Evolutionary conservation across 1,140 invertebrate species (phyloP).

Genomic region (Zaprionus ornatus): DNA sequence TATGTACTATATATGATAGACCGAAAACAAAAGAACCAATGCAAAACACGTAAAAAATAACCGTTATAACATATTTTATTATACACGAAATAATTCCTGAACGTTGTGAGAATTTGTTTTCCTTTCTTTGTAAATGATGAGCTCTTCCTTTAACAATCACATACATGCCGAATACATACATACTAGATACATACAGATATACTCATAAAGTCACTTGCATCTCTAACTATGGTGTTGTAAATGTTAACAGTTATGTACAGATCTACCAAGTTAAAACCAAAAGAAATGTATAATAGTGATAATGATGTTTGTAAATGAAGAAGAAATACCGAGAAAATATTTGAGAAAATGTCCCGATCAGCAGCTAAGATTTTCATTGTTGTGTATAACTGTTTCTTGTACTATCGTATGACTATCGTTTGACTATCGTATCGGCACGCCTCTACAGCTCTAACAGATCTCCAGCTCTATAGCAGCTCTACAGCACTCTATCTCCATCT

Average conservation of each 20-base stretch:
- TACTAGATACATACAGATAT: constrained; percentile 4
- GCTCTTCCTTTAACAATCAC: constrained; percentile 11
- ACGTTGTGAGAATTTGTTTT: constrained; percentile 54
- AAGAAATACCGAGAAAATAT: constrained; percentile 42
- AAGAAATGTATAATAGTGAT: background rate
- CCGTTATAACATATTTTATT: constrained; percentile 41
- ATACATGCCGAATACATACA: constrained; percentile 26
- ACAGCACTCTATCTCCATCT: constrained; percentile 41
- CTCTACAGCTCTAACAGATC: constrained; percentile 1
- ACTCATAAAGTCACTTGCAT: constrained; percentile 44
- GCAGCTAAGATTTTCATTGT: background rate
- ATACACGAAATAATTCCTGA: constrained; percentile 50
- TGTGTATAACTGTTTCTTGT: constrained; percentile 13
- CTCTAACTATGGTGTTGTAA: constrained; percentile 68
- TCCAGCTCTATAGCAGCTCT: background rate
- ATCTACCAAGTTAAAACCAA: constrained; percentile 18
- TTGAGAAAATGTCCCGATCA: constrained; percentile 31
- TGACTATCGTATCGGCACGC: constrained; percentile 8
- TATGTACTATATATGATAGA: constrained; percentile 56
- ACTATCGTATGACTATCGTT: background rate
- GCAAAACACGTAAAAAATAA: constrained; percentile 26
- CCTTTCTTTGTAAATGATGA: constrained; percentile 46
- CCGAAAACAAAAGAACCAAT: constrained; percentile 36
- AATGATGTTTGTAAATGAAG: constrained; percentile 4
- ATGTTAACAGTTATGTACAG: constrained; percentile 63